phyloP scores from a whole-genome alignment of 2,888 invertebrate genomes.

The Tachina fera region DNA sequence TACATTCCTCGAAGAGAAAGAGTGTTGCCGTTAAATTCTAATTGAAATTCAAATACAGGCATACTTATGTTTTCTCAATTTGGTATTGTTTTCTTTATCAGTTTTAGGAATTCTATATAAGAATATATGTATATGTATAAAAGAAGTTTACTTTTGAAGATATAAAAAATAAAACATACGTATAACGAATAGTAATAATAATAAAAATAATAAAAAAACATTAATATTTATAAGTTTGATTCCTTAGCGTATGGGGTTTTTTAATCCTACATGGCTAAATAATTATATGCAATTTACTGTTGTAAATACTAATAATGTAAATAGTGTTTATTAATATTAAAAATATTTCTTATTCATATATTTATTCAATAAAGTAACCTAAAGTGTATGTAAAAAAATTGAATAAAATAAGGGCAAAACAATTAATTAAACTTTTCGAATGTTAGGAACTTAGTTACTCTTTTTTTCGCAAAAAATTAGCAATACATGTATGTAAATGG shows the following conservation, averaged over 20 bases:
- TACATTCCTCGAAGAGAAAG: too few relatives aligned
- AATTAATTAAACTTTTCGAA: constrained; percentile 37
- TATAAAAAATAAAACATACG: not conserved
- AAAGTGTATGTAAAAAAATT: constrained; percentile 14
- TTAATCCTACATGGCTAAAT: constrained; percentile 12
- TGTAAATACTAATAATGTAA: constrained; percentile 11
- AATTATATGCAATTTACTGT: constrained; percentile 6
- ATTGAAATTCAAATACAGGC: too few relatives aligned
- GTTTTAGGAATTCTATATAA: too few relatives aligned
- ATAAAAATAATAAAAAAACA: not conserved
- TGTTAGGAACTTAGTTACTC: constrained; percentile 59
- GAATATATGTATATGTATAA: too few relatives aligned
- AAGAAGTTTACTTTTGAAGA: not conserved
- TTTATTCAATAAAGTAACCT: constrained; percentile 2
- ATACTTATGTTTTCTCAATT: too few relatives aligned
- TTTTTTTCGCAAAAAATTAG: constrained; percentile 33
- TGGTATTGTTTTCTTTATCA: too few relatives aligned
- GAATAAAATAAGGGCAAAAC: constrained; percentile 25
- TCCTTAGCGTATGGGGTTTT: constrained; percentile 1
- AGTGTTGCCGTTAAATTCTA: too few relatives aligned
- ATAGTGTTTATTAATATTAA: constrained; percentile 18
- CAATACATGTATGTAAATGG: constrained; percentile 17
- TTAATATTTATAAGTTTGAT: not conserved
- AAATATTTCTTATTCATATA: not conserved
- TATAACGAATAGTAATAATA: not conserved